Conservation (phyloP, 2,797 vertebrate genomes). For the Tinamus major region DNA sequence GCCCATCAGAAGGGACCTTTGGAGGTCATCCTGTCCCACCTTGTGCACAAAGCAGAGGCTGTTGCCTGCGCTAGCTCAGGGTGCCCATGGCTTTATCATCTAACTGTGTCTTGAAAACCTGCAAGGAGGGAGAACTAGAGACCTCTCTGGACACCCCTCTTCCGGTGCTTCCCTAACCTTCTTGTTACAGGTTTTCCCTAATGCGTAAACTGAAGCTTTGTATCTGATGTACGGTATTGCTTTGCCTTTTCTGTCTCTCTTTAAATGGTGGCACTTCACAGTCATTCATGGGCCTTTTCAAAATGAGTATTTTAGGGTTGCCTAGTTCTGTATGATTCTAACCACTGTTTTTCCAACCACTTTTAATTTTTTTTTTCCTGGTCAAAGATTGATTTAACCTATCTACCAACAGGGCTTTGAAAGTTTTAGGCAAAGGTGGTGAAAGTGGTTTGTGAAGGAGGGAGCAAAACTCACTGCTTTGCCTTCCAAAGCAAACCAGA, state of each 20-base stretch:
- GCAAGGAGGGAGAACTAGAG: neutral
- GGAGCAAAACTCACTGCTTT: neutral
- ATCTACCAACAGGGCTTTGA: neutral
- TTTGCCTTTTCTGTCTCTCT: neutral
- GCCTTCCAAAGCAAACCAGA: constrained; percentile 17
- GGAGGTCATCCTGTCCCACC: neutral
- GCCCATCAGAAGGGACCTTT: neutral
- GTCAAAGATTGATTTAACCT: neutral
- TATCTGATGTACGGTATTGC: neutral
- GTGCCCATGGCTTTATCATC: neutral
- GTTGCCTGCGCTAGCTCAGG: neutral
- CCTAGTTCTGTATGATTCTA: neutral
- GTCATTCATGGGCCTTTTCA: neutral
- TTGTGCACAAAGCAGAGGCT: neutral
- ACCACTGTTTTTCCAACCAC: neutral
- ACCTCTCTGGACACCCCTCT: neutral
- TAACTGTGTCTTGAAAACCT: neutral
- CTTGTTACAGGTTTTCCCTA: neutral
- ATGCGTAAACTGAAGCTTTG: neutral
- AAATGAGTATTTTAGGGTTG: neutral
- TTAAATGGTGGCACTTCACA: neutral
- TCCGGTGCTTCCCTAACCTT: neutral
- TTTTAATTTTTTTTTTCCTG: neutral
- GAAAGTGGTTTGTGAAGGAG: neutral
- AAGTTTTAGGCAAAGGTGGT: neutral